These are phyloP conservation scores for Eilema griseolum DNA, from an alignment of 2,888 invertebrate species.

Conservation along the genomic window DNA sequence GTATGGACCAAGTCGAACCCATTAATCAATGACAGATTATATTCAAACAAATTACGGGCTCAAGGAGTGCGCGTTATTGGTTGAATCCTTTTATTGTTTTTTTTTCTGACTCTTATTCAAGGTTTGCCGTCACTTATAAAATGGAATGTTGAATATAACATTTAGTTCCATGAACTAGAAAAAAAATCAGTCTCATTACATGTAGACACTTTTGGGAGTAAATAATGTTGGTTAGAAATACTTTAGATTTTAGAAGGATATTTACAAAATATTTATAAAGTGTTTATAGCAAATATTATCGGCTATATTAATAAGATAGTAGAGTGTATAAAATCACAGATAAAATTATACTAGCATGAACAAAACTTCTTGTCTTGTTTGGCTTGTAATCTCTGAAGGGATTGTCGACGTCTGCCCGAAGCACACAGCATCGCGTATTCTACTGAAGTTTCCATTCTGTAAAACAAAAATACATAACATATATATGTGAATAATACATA, in stretches of 20 bases:
- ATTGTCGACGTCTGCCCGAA: conserved; percentile 77
- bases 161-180: conserved; percentile 45
- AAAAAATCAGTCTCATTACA: conserved; percentile 67
- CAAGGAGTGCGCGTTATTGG: too few species aligned
- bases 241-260: conserved; percentile 23
- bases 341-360: conserved; percentile 66
- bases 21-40: too few species aligned
- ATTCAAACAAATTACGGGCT: too few species aligned
- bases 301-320: conserved; percentile 33
- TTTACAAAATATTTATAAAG: conserved; percentile 43
- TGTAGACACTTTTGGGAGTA: conserved; percentile 52
- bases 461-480: conserved; percentile 40
- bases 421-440: conserved; percentile 89
- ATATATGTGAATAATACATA: neutral
- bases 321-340: conserved; percentile 65
- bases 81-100: too few species aligned
- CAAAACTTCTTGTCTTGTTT: conserved; percentile 77
- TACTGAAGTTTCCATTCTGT: conserved; percentile 89
- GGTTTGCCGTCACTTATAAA: neutral
- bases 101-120: too few species aligned
- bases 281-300: conserved; percentile 46
- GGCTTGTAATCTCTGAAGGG: conserved; percentile 78
- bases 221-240: conserved; percentile 48
- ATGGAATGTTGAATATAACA: conserved; percentile 33
- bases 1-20: too few species aligned